These are phyloP conservation scores for Orthonyx spaldingii DNA, from an alignment of 2,113 vertebrate species.

Conservation along the genomic window DNA sequence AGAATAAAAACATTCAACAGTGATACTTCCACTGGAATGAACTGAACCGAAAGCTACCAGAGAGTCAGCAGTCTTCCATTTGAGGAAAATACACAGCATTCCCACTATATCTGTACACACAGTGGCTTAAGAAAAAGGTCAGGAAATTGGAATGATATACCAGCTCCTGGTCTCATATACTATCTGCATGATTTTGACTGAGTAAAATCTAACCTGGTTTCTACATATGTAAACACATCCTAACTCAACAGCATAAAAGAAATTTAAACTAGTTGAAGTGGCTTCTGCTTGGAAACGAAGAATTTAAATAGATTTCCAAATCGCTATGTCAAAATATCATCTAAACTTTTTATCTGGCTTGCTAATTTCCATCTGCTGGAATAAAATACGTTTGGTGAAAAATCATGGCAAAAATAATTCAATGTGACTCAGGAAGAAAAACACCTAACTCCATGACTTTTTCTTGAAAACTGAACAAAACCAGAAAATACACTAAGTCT, in stretches of 20 bases:
- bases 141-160: background rate
- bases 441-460: background rate
- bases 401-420: background rate
- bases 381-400: background rate
- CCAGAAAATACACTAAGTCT: background rate
- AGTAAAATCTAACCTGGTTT: background rate
- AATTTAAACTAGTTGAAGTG: background rate
- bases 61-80: background rate
- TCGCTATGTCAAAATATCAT: background rate
- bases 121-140: accelerated
- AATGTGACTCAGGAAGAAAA: background rate
- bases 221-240: background rate
- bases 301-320: background rate
- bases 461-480: background rate
- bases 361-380: background rate
- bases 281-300: background rate
- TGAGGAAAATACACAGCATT: background rate
- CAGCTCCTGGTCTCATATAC: background rate
- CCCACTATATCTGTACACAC: background rate
- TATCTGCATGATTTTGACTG: background rate
- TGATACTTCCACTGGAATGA: background rate
- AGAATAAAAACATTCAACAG: background rate
- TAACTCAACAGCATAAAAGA: background rate
- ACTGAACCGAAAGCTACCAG: background rate
- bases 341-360: background rate